Base-by-base conservation (phyloP, 2,113 vertebrate species). In the Aldabrachelys gigantea region DNA sequence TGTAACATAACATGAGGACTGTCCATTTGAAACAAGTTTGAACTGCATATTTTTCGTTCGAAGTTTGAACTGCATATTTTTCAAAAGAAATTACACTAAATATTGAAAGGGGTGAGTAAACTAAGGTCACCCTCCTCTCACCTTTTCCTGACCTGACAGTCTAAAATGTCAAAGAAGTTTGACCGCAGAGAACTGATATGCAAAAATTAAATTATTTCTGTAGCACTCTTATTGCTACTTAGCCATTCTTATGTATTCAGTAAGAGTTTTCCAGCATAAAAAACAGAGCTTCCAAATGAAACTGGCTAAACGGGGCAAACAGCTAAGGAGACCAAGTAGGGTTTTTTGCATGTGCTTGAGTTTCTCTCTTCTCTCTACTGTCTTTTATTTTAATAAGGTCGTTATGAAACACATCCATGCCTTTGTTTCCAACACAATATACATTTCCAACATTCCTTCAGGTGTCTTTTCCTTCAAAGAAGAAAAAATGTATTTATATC, bases 221-320 rank as follows among this genome's bases (percentile, higher is more conserved):
- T 94, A 95, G 91, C 96, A 97, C 95, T 96, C 85, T 94, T 1
- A 24, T 97, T 97, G 96, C 96, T 96, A 97, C 96, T 97, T 94
- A 96, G 95, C 95, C 92, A 95, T 87, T 97, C 95, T 96, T 92
- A 95, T 91, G 87, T 93, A 95, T 10, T 94, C 94, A 93, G 96
- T 27, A 0, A 94, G 93, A 96, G 90, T 65, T 93, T 94, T 96
- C 94, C 94, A 96, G 96, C 96, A 97, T 96, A 96, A 97, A 50
- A 89, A 97, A 96, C 90, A 92, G 96, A 97, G 97, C 93, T 92
- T 95, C 92, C 97, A 96, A 96, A 96, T 97, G 97, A 96, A 97
- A 97, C 94, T 88, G 95, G 96, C 96, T 96, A 93, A 96, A 96
- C 95, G 94, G 95, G 92, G 96, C 95, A 97, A 97, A 93, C 94